Conservation (phyloP, 2,113 vertebrate genomes). For the Nestor notabilis region DNA sequence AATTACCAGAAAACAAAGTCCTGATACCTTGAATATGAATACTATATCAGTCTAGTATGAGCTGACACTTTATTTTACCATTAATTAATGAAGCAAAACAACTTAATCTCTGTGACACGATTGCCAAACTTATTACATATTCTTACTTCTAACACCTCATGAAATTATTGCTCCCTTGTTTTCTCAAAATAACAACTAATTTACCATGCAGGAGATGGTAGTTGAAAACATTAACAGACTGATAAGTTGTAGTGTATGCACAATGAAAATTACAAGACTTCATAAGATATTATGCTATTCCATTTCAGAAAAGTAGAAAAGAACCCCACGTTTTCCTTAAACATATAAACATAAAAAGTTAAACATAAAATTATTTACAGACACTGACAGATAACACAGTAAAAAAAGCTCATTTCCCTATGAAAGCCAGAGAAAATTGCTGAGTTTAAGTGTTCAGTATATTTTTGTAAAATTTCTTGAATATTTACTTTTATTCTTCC, state of each 20-base stretch:
- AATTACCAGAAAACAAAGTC: background rate
- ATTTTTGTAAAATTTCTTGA: background rate
- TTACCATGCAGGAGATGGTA: background rate
- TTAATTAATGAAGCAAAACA: background rate
- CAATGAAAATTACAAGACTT: background rate
- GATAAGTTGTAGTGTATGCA: no score
- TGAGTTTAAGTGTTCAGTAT: background rate
- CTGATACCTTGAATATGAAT: background rate
- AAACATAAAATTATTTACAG: background rate
- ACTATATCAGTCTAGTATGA: background rate
- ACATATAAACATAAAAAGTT: background rate
- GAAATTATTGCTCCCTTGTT: background rate
- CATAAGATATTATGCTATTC: background rate
- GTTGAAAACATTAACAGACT: background rate
- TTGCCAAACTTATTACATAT: background rate
- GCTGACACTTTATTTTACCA: background rate
- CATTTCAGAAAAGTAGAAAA: background rate
- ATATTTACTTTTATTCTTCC: background rate
- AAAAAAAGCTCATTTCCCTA: background rate
- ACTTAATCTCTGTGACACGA: background rate
- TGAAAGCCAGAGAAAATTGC: background rate
- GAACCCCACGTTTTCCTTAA: background rate
- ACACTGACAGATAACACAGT: background rate
- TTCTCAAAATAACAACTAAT: background rate
- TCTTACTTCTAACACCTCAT: background rate